Evolutionary conservation across 2,113 vertebrate species (phyloP), one percentile per base, ranked within the genome.

Genomic region (Neolamprologus fasciatus): DNA sequence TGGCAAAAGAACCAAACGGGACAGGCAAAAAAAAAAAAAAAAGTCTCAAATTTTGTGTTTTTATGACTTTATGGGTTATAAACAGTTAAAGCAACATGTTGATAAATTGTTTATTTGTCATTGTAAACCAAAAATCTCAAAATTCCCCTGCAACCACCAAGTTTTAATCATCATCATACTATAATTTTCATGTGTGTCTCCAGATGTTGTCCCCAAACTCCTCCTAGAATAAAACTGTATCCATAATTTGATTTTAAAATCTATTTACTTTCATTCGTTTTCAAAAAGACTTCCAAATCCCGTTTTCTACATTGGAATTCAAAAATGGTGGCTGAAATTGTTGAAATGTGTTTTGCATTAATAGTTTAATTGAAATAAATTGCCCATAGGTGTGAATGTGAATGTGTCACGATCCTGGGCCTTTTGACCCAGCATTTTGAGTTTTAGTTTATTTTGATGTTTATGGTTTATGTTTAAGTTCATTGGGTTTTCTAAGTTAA

Each of bases 321-420:
- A 55, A 23, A 55, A 55, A 26, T 26, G 12, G 54, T 55, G 53
- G 11, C 53, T 55, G 53, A 55, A 55, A 23, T 55, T 55, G 11
- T 26, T 28, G 54, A 3, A 57, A 57, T 57, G 54, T 28, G 12
- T 28, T 57, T 57, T 8, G 23, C 23, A 57, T 57, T 57, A 57
- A 57, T 8, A 57, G 12, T 26, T 57, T 57, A 57, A 28, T 8
- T 28, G 3, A 8, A 57, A 0, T 57, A 57, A 57, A 57, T 57
- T 57, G 54, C 0, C 23, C 0, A 55, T 55, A 55, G 11, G 21
- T 55, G 54, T 55, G 11, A 55, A 0, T 55, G 53, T 1, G 7
- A 57, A 57, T 57, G 54, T 57, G 54, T 57, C 54, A 57, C 4
- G 54, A 8, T 57, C 54, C 7, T 26, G 54, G 12, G 2, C 0